Conservation (phyloP, 2,888 invertebrate species). For the Lycaena phlaeas region DNA sequence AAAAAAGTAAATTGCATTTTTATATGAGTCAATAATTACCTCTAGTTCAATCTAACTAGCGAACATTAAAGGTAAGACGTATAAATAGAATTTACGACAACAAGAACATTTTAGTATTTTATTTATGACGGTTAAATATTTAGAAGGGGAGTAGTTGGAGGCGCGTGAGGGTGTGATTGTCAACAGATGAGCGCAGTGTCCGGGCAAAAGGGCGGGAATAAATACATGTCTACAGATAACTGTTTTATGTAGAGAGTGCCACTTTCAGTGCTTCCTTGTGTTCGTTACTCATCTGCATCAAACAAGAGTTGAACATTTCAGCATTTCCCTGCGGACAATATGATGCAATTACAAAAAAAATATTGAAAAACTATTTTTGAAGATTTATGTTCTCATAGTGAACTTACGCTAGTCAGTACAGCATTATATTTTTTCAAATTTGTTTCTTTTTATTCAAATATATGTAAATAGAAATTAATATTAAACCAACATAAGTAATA, state of each 20-base stretch:
- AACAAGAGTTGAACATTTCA: constrained; percentile 85
- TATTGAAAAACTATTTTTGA: no score
- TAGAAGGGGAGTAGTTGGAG: constrained; percentile 10
- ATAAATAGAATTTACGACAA: constrained; percentile 5
- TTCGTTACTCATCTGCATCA: constrained; percentile 82
- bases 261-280: constrained; percentile 88
- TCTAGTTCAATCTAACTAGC: constrained; percentile 5
- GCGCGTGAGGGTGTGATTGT: constrained; percentile 24
- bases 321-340: constrained; percentile 77
- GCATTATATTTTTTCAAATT: no score
- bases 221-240: constrained; percentile 22
- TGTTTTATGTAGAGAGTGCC: constrained; percentile 70
- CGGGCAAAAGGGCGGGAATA: constrained; percentile 27
- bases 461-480: constrained; percentile 31
- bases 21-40: constrained; percentile 13
- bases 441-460: no score
- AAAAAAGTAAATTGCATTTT: constrained; percentile 18
- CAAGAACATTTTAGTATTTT: constrained; percentile 1
- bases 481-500: constrained; percentile 30
- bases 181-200: constrained; percentile 25
- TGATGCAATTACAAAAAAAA: no score
- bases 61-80: constrained; percentile 5
- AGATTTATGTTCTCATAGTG: no score
- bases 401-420: no score
- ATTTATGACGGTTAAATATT: constrained; percentile 5